phyloP scores from a whole-genome alignment of 2,888 invertebrate species.

The Pammene aurita region DNA sequence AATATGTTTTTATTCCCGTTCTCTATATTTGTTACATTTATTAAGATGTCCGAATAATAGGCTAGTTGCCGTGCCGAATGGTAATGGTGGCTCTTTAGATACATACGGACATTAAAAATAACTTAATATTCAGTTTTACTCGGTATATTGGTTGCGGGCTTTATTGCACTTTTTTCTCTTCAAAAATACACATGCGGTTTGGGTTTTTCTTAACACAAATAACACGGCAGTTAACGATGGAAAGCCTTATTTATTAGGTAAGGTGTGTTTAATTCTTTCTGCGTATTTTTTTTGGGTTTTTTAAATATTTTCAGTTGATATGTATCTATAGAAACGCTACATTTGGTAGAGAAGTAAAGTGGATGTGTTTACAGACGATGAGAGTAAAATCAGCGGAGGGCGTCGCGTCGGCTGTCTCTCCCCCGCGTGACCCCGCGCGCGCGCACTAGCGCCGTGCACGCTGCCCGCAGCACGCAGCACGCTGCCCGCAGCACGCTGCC shows the following conservation, averaged over 20 bases:
- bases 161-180: slow-evolving; percentile 9
- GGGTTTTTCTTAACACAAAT: slow-evolving; percentile 22
- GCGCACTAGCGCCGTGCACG: slow-evolving; percentile 59
- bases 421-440: slow-evolving; percentile 83
- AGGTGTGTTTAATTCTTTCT: neutral
- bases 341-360: slow-evolving; percentile 3
- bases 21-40: too few relatives aligned
- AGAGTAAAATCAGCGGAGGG: slow-evolving; percentile 84
- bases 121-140: too few relatives aligned
- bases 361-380: slow-evolving; percentile 71
- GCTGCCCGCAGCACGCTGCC: slow-evolving; percentile 2
- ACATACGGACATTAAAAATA: too few relatives aligned
- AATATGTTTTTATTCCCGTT: too few relatives aligned
- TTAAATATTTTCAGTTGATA: neutral
- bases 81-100: too few relatives aligned
- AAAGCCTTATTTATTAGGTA: slow-evolving; percentile 14
- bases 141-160: neutral
- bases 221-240: slow-evolving; percentile 31
- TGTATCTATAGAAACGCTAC: too few relatives aligned
- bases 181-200: slow-evolving; percentile 17
- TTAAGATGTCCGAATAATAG: too few relatives aligned
- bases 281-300: neutral
- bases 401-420: slow-evolving; percentile 87
- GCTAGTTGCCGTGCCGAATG: too few relatives aligned
- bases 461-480: slow-evolving; percentile 34